These are phyloP conservation scores for Fragum whitleyi DNA, from an alignment of 2,888 invertebrate species.

Conservation along the genomic window DNA sequence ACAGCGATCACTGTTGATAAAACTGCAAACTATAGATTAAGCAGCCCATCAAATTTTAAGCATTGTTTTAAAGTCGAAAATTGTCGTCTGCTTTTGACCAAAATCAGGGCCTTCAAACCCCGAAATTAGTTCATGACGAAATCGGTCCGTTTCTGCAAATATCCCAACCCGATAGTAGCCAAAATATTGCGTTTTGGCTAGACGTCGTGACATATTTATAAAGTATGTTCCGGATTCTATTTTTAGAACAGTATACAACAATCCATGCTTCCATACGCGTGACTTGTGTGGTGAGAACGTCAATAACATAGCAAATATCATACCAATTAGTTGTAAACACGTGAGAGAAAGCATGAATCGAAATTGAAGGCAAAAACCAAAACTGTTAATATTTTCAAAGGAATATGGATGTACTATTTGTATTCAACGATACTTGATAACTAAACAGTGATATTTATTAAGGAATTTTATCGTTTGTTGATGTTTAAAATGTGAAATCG, in stretches of 20 bases:
- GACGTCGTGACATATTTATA: constrained; percentile 22
- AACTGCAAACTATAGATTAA: neutral
- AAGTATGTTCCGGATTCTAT: constrained; percentile 29
- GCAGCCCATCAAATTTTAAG: neutral
- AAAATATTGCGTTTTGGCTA: constrained; percentile 19
- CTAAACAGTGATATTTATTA: neutral
- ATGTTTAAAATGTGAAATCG: neutral
- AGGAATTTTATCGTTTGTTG: neutral
- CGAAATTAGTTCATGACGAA: neutral
- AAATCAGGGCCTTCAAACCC: neutral
- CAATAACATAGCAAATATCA: constrained; percentile 20
- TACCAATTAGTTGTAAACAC: constrained; percentile 17
- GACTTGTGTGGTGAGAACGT: constrained; percentile 33
- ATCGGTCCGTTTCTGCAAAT: neutral
- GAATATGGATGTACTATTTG: neutral
- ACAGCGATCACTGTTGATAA: neutral
- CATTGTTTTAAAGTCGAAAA: neutral
- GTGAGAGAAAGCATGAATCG: constrained; percentile 36
- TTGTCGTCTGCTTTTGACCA: neutral
- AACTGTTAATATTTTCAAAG: constrained; percentile 1
- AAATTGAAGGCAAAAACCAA: constrained; percentile 14
- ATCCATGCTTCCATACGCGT: constrained; percentile 58
- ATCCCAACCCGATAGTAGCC: neutral
- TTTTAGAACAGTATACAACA: constrained; percentile 38
- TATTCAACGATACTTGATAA: neutral